Evolutionary conservation across 1,140 invertebrate species (phyloP), one percentile per base, ranked within the genome.

Genomic region (Drosophila parabipectinata): DNA sequence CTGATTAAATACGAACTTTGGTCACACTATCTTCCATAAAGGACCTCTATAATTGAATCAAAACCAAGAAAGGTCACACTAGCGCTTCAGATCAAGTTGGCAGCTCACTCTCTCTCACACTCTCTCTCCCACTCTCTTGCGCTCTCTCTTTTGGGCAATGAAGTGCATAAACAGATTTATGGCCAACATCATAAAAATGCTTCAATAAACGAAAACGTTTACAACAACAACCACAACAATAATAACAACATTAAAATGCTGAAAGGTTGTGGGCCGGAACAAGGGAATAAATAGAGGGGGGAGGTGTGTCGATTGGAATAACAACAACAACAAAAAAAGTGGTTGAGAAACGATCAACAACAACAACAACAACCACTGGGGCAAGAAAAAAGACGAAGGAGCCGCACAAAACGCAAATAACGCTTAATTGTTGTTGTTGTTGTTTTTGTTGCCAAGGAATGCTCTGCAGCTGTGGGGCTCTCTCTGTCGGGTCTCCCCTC

Each of bases 91-190:
- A 37, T 37, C 34, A 37, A 10, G 34, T 12, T 1, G 10, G 9
- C 1, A 37, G 2, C 10, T 10, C 34, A 3, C 9, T 54, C 48
- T n/a, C 41, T 3, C 9, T 39, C 7, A 34, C 48, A 4, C 41
- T 2, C 10, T 30, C 10, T 30, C 28, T 14, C 21, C 8, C n/a
- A 12, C 18, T 54, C 28, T 8, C 9, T 30, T 8, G 10, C 15
- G 28, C 39, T 21, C n/a, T 60, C 24, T 48, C 26, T 18, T 14
- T 47, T 69, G 78, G 61, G 68, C 78, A 87, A 79, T 88, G 78
- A 75, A 85, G 83, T 85, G 82, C 83, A 85, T 85, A 82, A 88
- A 87, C 82, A 82, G 82, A 85, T 85, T 85, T 85, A 85, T 85
- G 78, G 83, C 34, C 34, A 85, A 87, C 78, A 87, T 82, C 78